phyloP scores from a whole-genome alignment of 2,888 invertebrate species.

The Plebejus anna region DNA sequence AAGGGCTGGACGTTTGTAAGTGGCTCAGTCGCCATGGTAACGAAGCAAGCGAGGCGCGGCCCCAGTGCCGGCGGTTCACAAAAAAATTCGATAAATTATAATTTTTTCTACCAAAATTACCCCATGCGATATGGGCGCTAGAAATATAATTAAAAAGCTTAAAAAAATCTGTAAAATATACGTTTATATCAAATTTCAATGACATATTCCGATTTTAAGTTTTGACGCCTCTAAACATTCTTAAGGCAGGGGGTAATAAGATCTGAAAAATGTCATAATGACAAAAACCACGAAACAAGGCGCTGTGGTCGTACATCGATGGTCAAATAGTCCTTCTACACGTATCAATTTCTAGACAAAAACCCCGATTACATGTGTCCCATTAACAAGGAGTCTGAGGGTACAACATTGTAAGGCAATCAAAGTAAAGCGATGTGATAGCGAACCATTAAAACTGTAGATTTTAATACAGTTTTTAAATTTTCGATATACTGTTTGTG shows the following conservation, averaged over 20 bases:
- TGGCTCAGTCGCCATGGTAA: constrained; percentile 20
- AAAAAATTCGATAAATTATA: neutral
- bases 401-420: neutral
- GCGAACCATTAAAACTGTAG: too few species aligned
- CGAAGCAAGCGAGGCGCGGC: constrained; percentile 37
- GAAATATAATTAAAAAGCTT: neutral
- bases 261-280: constrained; percentile 12
- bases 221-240: constrained; percentile 13
- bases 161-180: neutral
- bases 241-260: neutral
- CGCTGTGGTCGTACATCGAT: neutral
- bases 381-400: neutral
- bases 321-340: neutral
- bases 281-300: neutral
- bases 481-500: too few species aligned
- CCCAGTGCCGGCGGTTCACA: constrained; percentile 33
- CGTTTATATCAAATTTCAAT: neutral
- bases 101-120: neutral
- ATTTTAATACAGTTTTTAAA: too few species aligned
- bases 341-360: neutral
- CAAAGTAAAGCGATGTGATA: neutral
- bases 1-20: constrained; percentile 36
- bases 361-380: neutral
- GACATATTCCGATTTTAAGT: neutral
- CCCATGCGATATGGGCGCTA: neutral